Conservation (phyloP, 2,888 invertebrate genomes). For the Cistogaster globosa region DNA sequence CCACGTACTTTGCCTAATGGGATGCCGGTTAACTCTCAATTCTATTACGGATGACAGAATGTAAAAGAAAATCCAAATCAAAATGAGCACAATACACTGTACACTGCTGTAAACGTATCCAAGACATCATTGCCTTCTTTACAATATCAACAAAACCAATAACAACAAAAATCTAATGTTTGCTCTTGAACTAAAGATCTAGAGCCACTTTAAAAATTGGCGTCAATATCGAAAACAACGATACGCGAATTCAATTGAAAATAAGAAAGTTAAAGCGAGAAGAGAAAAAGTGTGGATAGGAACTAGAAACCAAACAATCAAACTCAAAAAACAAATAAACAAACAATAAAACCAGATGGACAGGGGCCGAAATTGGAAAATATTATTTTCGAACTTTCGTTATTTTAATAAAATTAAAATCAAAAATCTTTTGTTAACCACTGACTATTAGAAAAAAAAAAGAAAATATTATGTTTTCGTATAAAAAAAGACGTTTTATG, state of each 20-base stretch:
- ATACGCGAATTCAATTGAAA: conserved; percentile 51
- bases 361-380: conserved; percentile 22
- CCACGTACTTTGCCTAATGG: conserved; percentile 82
- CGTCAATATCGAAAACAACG: conserved; percentile 42
- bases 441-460: conserved; percentile 5
- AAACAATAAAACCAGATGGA: conserved; percentile 25
- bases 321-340: conserved; percentile 1
- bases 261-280: background rate
- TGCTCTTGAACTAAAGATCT: conserved; percentile 37
- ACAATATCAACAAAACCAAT: conserved; percentile 1
- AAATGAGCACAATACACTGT: conserved; percentile 38
- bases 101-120: conserved; percentile 10
- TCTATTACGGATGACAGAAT: conserved; percentile 82
- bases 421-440: conserved; percentile 13
- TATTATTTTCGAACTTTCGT: conserved; percentile 21
- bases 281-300: background rate
- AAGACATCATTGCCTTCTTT: conserved; percentile 33
- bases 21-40: conserved; percentile 81
- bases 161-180: conserved; percentile 13
- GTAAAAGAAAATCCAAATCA: conserved; percentile 29
- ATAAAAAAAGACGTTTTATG: conserved; percentile 6
- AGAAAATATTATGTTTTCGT: conserved; percentile 5
- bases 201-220: conserved; percentile 50
- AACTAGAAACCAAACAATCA: background rate
- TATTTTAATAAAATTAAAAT: conserved; percentile 38